Evolutionary conservation across 2,797 vertebrate species (phyloP), one percentile per base, ranked within the genome.

Genomic region (Macrochelys suwanniensis): DNA sequence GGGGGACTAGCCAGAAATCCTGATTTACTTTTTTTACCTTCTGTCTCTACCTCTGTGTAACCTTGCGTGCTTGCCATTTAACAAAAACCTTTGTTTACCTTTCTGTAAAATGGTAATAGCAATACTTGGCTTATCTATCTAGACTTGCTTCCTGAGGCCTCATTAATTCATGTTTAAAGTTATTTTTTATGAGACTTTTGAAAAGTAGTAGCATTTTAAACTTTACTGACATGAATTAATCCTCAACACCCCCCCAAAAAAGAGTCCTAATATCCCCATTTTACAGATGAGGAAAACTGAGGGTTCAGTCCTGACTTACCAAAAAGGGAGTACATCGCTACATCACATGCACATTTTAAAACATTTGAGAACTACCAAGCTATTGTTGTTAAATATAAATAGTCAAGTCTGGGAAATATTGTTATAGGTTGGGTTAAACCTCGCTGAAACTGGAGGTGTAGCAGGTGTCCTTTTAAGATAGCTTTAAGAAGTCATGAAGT

Each of bases 201-300:
- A 54, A 85, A 80, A 7, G 79, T 79, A 93, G 74, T 89, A 25
- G 42, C 59, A 10, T 61, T 84, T 81, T 93, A 90, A 88, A 96
- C 53, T 79, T 89, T 82, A 42, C 51, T 33, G 61, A 68, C 33
- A 17, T 13, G 17, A 68, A 37, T 25, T 91, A 92, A 96, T 97
- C 91, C 31, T 53, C 19, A 53, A 21, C 19, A 21, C 51, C 81
- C 31, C 45, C 65, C 28, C 49, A 53, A 68, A 31, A n/a, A n/a
- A n/a, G 65, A 53, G 7, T 56, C 56, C 77, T 16, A 16, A 56
- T 61, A 5, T 77, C 37, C 92, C 54, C n/a, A 1, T 53, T 79
- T 56, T 80, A 78, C 76, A 80, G 79, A 21, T 77, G 80, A 26
- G 25, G n/a, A 50, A 74, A 80, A 19, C 3, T 0, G 50, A 81